Percentiles rank a stretch among this genome's conserved stretches.
Conservation (phyloP, 2,113 vertebrate species). For the Rafetus swinhoei region DNA sequence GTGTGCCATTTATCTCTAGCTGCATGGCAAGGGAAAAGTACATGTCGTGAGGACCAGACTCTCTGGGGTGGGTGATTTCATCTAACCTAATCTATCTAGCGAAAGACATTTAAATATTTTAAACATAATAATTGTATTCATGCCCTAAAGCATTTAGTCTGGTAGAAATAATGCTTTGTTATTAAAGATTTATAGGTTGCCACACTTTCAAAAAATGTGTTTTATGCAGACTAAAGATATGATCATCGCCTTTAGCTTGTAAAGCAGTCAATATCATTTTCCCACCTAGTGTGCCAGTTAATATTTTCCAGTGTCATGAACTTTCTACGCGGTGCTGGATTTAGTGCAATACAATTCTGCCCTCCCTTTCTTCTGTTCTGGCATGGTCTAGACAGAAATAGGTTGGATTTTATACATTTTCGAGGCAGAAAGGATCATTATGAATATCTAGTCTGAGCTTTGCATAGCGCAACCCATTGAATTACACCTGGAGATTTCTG, state of each 20-base stretch:
- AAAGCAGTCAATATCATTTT: neutral
- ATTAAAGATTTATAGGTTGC: neutral
- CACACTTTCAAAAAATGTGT: neutral
- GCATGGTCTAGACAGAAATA: neutral
- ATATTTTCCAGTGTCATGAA: neutral
- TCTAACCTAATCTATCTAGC: neutral
- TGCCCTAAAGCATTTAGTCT: neutral
- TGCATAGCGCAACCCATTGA: neutral
- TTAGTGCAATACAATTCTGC: neutral
- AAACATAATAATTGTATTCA: accelerated
- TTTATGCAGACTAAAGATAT: neutral
- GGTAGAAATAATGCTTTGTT: neutral
- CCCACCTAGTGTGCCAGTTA: neutral
- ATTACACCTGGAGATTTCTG: neutral
- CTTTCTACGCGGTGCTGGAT: neutral
- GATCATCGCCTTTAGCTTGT: neutral
- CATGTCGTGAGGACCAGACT: too few relatives aligned
- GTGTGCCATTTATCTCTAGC: neutral
- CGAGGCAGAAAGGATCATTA: neutral
- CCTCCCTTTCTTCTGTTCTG: neutral
- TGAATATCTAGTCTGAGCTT: neutral
- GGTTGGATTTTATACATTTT: neutral
- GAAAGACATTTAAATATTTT: neutral
- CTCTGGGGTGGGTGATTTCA: neutral
- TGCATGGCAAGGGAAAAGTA: accelerated